Conservation (phyloP, 2,888 invertebrate genomes). For the Cyrtodaria siliqua region DNA sequence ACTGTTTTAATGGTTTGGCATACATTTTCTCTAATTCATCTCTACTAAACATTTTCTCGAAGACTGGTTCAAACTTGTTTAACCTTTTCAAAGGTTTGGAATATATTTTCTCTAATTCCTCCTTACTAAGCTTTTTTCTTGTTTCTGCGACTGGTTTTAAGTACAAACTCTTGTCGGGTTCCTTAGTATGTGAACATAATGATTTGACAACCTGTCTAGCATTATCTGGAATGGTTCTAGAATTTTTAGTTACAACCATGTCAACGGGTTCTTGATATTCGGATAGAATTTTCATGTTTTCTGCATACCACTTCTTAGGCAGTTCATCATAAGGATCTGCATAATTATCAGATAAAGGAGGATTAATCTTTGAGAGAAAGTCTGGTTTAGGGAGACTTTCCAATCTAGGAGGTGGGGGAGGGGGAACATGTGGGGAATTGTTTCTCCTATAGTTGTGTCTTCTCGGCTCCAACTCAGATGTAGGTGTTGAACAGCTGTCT, state of each 20-base stretch:
- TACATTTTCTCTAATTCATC: conserved; percentile 59
- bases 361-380: conserved; percentile 11
- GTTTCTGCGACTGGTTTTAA: conserved; percentile 52
- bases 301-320: conserved; percentile 6
- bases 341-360: conserved; percentile 39
- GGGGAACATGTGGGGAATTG: conserved; percentile 58
- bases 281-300: conserved; percentile 11
- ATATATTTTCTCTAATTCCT: conserved; percentile 43
- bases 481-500: too few relatives aligned
- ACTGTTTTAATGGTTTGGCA: conserved; percentile 58
- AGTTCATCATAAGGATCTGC: conserved; percentile 58
- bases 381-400: conserved; percentile 37
- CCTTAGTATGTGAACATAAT: conserved; percentile 39
- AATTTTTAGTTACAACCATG: conserved; percentile 20
- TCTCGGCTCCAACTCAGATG: too few relatives aligned
- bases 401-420: conserved; percentile 57
- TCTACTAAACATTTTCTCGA: conserved; percentile 32
- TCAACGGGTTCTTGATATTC: conserved; percentile 59
- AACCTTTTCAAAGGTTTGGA: conserved; percentile 13
- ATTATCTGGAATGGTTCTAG: conserved; percentile 25
- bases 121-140: conserved; percentile 49
- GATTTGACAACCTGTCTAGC: conserved; percentile 39
- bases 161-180: conserved; percentile 55
- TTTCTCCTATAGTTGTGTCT: too few relatives aligned
- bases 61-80: conserved; percentile 40